phyloP scores from a whole-genome alignment of 2,113 vertebrate genomes.

The Sylvietta virens region DNA sequence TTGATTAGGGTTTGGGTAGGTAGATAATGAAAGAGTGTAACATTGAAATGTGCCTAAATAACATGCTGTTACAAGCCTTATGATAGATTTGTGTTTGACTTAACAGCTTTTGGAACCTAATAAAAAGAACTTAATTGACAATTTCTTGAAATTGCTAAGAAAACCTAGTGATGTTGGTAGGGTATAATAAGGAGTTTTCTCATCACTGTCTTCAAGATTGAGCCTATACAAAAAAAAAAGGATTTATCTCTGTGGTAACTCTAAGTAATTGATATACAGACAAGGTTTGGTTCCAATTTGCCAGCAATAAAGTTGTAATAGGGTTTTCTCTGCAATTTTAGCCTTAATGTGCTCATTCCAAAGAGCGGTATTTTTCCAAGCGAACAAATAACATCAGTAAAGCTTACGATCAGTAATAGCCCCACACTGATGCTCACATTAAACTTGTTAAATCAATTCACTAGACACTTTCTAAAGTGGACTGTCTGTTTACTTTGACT shows the following conservation, averaged over 20 bases:
- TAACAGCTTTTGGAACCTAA: constrained; percentile 87
- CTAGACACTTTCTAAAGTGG: constrained; percentile 89
- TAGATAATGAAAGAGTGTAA: constrained; percentile 74
- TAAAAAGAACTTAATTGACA: constrained; percentile 94
- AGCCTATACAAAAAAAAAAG: constrained; percentile 83
- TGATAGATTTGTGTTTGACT: constrained; percentile 84
- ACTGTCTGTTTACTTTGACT: constrained; percentile 86
- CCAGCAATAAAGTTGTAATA: constrained; percentile 98
- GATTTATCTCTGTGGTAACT: constrained; percentile 95
- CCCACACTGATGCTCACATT: constrained; percentile 90
- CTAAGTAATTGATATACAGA: constrained; percentile 98
- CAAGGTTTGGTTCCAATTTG: constrained; percentile 96
- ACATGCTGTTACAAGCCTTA: constrained; percentile 80
- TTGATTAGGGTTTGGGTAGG: constrained; percentile 70
- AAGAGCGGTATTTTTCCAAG: constrained; percentile 93
- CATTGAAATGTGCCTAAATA: constrained; percentile 79
- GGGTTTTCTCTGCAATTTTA: constrained; percentile 96
- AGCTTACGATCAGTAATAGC: constrained; percentile 94
- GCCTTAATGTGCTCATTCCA: constrained; percentile 95
- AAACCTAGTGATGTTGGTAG: constrained; percentile 84
- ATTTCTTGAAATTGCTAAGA: constrained; percentile 94
- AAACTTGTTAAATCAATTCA: constrained; percentile 95
- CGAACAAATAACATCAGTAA: constrained; percentile 95
- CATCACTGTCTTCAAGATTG: constrained; percentile 90
- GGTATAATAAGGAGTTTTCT: constrained; percentile 90